Conservation (phyloP, 2,797 vertebrate genomes). For the Etheostoma perlongum region DNA sequence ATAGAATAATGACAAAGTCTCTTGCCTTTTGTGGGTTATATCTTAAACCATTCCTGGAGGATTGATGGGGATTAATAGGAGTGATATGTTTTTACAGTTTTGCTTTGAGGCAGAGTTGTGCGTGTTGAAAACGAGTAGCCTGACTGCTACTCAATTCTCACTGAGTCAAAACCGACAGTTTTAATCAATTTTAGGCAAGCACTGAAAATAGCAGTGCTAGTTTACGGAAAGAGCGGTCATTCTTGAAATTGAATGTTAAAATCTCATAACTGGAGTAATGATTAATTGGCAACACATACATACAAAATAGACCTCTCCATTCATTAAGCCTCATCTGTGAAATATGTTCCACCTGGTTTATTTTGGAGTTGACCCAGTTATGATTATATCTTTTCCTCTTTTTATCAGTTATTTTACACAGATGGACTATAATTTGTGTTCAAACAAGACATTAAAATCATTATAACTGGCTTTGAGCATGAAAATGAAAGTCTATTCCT, state of each 20-base stretch:
- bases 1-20: not conserved
- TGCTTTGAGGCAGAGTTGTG: conserved; percentile 14
- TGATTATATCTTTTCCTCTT: not conserved
- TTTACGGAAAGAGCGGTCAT: conserved; percentile 12
- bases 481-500: conserved; percentile 31
- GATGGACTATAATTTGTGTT: conserved; percentile 28
- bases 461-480: conserved; percentile 6
- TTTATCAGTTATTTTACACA: conserved; percentile 31
- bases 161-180: conserved; percentile 28
- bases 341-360: conserved; percentile 46
- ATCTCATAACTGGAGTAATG: conserved; percentile 24
- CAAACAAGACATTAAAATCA: conserved; percentile 27
- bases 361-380: conserved; percentile 35
- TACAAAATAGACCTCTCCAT: conserved; percentile 25
- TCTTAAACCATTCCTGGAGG: not conserved
- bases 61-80: conserved; percentile 26
- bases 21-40: conserved; percentile 6
- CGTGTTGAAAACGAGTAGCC: conserved; percentile 20
- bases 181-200: conserved; percentile 26
- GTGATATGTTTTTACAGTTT: conserved; percentile 6
- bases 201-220: conserved; percentile 8
- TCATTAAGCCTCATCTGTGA: conserved; percentile 25
- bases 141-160: conserved; percentile 22
- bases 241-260: conserved; percentile 27
- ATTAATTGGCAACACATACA: conserved; percentile 28